Percentiles rank a stretch among this genome's conserved stretches.
Evolutionary conservation across 2,888 invertebrate species (phyloP).

Genomic region (Cheilosia impressa): DNA sequence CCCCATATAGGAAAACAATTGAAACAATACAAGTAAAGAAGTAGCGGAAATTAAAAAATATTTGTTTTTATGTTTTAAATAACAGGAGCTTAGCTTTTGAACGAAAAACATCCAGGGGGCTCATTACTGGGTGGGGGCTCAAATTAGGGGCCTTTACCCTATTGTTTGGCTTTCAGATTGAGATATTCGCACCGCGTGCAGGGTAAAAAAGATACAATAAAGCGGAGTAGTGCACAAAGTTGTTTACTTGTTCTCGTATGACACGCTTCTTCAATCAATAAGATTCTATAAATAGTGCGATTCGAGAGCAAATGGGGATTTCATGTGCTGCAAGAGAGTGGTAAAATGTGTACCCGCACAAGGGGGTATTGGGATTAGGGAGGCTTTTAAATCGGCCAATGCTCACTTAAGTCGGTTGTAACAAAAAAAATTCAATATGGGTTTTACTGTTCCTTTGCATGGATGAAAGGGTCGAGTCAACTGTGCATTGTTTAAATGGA

Average conservation of each 20-base stretch:
- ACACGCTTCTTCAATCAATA: slow-evolving; percentile 59
- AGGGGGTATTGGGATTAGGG: not conserved
- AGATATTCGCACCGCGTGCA: not conserved
- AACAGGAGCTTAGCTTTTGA: too few relatives aligned
- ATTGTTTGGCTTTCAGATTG: not conserved
- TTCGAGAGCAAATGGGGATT: slow-evolving; percentile 42
- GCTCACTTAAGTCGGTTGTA: slow-evolving; percentile 6
- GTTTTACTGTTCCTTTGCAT: not conserved
- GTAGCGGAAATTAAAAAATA: too few relatives aligned
- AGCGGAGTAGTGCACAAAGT: not conserved
- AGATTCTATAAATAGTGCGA: slow-evolving; percentile 50
- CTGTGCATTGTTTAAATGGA: slow-evolving; percentile 11
- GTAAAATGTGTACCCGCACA: not conserved
- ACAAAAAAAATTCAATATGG: slow-evolving; percentile 36
- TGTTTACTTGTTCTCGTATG: slow-evolving; percentile 5
- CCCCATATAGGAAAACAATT: too few relatives aligned
- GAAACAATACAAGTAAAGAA: too few relatives aligned
- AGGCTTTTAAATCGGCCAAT: slow-evolving; percentile 21
- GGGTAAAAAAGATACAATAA: slow-evolving; percentile 5
- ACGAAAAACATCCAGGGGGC: too few relatives aligned
- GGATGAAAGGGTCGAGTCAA: not conserved
- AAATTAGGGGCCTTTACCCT: too few relatives aligned
- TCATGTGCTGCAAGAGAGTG: slow-evolving; percentile 23
- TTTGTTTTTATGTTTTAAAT: too few relatives aligned
- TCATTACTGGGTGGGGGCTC: too few relatives aligned